Base-by-base conservation (phyloP, 2,797 vertebrate genomes). In the Ptychadena robeensis region DNA sequence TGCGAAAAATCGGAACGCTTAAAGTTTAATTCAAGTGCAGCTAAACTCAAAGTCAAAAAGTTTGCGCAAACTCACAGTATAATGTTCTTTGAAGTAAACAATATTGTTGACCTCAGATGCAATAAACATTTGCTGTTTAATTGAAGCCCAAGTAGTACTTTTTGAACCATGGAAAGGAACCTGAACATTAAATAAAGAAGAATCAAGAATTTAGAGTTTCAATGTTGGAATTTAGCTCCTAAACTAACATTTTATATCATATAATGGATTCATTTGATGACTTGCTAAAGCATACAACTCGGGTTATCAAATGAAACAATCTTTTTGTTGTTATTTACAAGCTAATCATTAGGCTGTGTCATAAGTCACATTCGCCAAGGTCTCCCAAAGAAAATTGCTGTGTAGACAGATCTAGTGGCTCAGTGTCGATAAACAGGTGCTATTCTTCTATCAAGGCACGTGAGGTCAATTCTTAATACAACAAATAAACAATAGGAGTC, bases 391-490 rank as follows among this genome's bases (percentile, higher is more conserved):
- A 53, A 40, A 10, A 63, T 59, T 57, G 30, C 65, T 35, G 64
- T 66, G 82, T 57, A 82, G 77, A 74, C 72, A 63, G 57, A 86
- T 66, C 76, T 59, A 83, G 67, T n/a, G 79, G 80, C 77, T 81
- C 82, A 32, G 75, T 82, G 85, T 73, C 81, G 85, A 90, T 85
- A 90, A 93, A 93, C 93, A 94, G 90, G 92, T 93, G 90, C 88
- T 90, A 81, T 0, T 44, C 22, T 77, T 88, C 90, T 89, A 88
- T 80, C 6, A 88, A 87, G 75, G 87, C 90, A 89, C 85, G 82
- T 91, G 93, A 94, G 91, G 91, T 91, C 88, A 80, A 87, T 87
- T 90, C 90, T 90, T 86, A 76, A 89, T 85, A 89, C 87, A 86
- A 84, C 68, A 2, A 75, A 61, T 63, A 89, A 90, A 93, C 93